A percentile compares a stretch with the other conserved stretches of the same genome.
These are phyloP conservation scores for Galagoides demidoff DNA, from an alignment of 2,797 vertebrate genomes.

Conservation along the genomic window DNA sequence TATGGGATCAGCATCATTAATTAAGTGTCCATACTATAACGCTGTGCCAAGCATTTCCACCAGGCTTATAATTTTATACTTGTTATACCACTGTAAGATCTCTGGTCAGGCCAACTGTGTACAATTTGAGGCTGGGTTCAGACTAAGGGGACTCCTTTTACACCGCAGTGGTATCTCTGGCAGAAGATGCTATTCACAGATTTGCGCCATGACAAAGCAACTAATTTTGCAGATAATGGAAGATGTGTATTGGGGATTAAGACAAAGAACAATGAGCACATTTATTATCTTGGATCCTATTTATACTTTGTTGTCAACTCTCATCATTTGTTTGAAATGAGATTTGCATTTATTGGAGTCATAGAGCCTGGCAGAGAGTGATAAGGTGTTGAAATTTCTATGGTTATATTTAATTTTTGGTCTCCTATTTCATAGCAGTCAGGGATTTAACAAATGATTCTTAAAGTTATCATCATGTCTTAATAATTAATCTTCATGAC, in stretches of 20 bases:
- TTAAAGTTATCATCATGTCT: background rate
- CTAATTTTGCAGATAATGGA: background rate
- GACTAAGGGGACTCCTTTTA: background rate
- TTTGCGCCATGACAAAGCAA: conserved; percentile 34
- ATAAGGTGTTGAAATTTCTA: conserved; percentile 47
- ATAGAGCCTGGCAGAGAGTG: background rate
- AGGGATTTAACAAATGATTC: conserved; percentile 23
- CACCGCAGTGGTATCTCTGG: background rate
- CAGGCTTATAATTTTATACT: background rate
- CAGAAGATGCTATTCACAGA: background rate
- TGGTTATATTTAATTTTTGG: conserved; percentile 24
- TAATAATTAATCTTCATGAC: conserved; percentile 5
- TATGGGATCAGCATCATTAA: background rate
- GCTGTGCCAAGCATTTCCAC: background rate
- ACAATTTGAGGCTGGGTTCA: background rate
- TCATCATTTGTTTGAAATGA: conserved; percentile 61
- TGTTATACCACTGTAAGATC: background rate
- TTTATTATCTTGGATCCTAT: conserved; percentile 31
- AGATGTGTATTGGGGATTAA: background rate
- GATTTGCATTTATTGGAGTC: conserved; percentile 27
- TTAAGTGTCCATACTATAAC: background rate
- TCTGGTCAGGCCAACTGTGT: background rate
- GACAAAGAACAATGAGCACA: conserved; percentile 48
- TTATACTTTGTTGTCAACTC: conserved; percentile 28
- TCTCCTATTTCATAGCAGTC: conserved; percentile 7